Evolutionary conservation across 2,113 vertebrate genomes (phyloP).

Genomic region (Plecotus auritus): DNA sequence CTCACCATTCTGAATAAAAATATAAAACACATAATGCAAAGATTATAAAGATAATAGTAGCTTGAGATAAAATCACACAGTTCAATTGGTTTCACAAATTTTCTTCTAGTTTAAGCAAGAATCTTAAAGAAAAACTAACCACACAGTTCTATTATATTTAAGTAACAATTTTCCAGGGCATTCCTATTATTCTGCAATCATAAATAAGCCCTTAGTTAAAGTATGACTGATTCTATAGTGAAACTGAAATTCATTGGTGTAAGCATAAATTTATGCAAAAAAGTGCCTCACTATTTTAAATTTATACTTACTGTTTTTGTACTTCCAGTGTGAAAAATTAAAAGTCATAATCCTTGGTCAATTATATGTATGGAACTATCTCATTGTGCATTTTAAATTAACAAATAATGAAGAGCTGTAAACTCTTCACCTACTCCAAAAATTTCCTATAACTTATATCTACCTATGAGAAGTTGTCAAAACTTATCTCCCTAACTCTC

Average conservation of each 20-base stretch:
- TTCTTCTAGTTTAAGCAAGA: background rate
- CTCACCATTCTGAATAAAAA: conserved; percentile 67
- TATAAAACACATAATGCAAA: background rate
- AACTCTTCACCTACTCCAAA: background rate
- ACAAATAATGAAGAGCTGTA: background rate
- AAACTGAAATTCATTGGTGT: background rate
- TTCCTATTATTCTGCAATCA: background rate
- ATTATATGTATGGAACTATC: background rate
- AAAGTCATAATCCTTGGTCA: background rate
- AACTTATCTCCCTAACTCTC: background rate
- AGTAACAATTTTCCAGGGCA: background rate
- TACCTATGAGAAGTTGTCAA: background rate
- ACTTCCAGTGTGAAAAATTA: background rate
- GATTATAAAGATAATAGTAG: background rate
- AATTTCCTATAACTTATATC: background rate
- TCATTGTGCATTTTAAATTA: background rate
- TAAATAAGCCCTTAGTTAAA: background rate
- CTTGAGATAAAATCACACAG: background rate
- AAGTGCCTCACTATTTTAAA: background rate
- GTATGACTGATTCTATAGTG: background rate
- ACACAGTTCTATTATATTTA: background rate
- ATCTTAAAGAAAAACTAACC: background rate
- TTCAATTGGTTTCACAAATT: background rate
- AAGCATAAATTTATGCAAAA: background rate
- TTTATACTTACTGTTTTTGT: background rate